Percentiles rank a stretch among this genome's conserved stretches.
Conservation (phyloP, 2,888 invertebrate species). For the Drosophila nr. medialis region DNA sequence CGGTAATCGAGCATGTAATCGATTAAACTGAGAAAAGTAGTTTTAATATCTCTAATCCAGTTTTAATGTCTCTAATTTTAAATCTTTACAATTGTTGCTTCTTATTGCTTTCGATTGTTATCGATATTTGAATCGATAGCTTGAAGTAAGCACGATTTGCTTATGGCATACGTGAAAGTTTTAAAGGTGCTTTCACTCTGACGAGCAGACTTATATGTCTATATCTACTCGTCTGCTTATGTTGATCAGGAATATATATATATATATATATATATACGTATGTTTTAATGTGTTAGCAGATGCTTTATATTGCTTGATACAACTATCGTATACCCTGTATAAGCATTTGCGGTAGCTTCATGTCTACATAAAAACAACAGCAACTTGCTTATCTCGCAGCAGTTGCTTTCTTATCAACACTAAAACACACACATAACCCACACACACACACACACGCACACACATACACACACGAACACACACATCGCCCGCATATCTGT, state of each 20-base stretch:
- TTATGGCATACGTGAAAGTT: background rate
- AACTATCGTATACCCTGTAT: background rate
- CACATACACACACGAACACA: conserved; percentile 12
- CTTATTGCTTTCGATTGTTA: background rate
- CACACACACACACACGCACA: conserved; percentile 1
- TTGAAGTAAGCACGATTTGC: background rate
- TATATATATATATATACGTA: background rate
- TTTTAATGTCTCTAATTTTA: background rate
- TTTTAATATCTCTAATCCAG: background rate
- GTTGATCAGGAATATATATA: background rate
- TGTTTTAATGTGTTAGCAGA: background rate
- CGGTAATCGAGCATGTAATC: background rate
- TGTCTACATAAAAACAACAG: conserved; percentile 31
- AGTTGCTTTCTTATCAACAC: conserved; percentile 62
- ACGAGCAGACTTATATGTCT: background rate
- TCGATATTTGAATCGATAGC: background rate
- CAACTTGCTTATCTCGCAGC: conserved; percentile 54
- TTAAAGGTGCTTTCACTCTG: background rate
- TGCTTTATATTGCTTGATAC: background rate
- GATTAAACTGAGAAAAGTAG: background rate
- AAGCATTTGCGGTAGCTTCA: background rate
- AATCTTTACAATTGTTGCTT: background rate
- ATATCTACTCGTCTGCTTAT: background rate
- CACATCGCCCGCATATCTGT: conserved; percentile 60
- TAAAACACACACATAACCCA: conserved; percentile 39